Percentiles rank a stretch among this genome's conserved stretches.
These are phyloP conservation scores for Dolichotis patagonum DNA, from an alignment of 2,113 vertebrate species.

Conservation along the genomic window DNA sequence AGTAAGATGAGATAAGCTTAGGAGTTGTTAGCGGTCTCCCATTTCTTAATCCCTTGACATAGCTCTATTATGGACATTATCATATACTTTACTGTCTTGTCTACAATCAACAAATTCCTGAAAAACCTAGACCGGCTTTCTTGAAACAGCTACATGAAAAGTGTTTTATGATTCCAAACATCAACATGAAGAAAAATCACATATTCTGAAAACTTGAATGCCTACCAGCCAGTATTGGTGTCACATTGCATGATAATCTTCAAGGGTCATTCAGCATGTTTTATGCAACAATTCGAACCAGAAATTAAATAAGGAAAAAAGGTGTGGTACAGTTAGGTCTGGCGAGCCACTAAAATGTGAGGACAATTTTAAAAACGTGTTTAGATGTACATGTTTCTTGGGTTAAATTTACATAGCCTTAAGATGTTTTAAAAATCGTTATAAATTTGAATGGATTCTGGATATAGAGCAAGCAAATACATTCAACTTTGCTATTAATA, in stretches of 20 bases:
- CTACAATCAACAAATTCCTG: neutral
- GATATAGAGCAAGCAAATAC: neutral
- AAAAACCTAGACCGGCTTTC: neutral
- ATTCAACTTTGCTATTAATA: neutral
- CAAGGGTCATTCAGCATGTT: neutral
- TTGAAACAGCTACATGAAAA: neutral
- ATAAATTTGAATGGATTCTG: constrained; percentile 11
- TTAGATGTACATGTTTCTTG: neutral
- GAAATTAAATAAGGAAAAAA: neutral
- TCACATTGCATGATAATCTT: neutral
- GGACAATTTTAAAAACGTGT: neutral
- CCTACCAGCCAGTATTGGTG: neutral
- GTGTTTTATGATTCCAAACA: neutral
- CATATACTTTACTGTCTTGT: neutral
- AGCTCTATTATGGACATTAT: neutral
- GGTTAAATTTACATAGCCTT: neutral
- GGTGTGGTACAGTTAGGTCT: neutral
- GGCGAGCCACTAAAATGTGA: neutral
- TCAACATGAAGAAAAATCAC: neutral
- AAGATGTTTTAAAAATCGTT: constrained; percentile 36
- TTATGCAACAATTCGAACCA: neutral
- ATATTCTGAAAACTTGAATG: neutral
- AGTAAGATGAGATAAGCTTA: neutral
- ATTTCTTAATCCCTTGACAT: neutral
- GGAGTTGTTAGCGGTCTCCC: neutral